Evolutionary conservation across 2,113 vertebrate genomes (phyloP).

Genomic region (Elgaria multicarinata): DNA sequence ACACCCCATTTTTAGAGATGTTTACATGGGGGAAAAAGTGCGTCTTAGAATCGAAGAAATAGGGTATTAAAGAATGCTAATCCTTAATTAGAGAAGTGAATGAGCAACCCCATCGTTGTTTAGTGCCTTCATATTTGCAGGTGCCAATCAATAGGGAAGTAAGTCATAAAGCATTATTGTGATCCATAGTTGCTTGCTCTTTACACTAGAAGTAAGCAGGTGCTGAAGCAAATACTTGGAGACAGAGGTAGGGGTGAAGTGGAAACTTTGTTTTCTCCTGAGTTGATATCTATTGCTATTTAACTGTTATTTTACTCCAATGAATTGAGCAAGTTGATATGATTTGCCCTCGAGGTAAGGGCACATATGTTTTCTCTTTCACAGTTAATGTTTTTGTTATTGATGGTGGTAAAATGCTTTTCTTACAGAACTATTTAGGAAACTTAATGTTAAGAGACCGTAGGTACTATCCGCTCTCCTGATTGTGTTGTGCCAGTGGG

Average conservation of each 20-base stretch:
- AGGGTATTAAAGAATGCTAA: too few species aligned
- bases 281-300: not conserved
- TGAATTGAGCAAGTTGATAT: not conserved
- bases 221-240: not conserved
- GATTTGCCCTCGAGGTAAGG: not conserved
- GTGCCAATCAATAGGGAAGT: not conserved
- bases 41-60: too few species aligned
- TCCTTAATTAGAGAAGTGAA: not conserved
- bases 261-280: not conserved
- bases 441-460: not conserved
- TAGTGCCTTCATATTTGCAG: not conserved
- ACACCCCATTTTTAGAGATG: too few species aligned
- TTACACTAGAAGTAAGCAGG: not conserved
- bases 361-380: not conserved
- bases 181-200: not conserved
- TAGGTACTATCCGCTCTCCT: too few species aligned
- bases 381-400: not conserved
- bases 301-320: not conserved
- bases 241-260: not conserved
- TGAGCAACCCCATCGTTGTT: not conserved
- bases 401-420: not conserved
- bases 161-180: slow-evolving; percentile 22
- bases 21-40: too few species aligned
- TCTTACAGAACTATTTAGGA: not conserved
- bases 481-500: too few species aligned